Evolutionary conservation across 1,140 invertebrate species (phyloP).

Genomic region (Pseudomyrmex sp.): DNA sequence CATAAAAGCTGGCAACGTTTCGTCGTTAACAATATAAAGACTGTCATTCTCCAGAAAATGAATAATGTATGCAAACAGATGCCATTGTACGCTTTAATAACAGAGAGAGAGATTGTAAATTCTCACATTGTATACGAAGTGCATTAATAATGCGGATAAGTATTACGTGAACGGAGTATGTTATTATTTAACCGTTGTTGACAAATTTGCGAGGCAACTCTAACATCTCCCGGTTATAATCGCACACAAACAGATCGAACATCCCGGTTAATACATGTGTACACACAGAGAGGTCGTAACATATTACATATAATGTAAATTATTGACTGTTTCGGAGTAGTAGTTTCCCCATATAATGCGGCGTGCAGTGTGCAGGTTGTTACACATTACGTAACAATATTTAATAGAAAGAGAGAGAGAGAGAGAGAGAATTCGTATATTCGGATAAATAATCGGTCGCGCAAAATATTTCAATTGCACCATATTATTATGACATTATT

Average conservation of each 20-base stretch:
- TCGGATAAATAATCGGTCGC: too few relatives aligned
- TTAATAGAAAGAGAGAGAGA: not conserved
- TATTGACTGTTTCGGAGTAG: not conserved
- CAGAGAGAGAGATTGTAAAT: too few relatives aligned
- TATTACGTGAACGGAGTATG: slow-evolving; percentile 23
- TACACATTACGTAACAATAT: not conserved
- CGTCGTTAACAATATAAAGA: not conserved
- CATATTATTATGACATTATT: too few relatives aligned
- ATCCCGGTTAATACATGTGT: slow-evolving; percentile 2
- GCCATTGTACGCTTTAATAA: too few relatives aligned
- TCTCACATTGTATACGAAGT: not conserved
- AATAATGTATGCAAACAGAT: too few relatives aligned
- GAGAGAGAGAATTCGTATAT: too few relatives aligned
- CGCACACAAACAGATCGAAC: slow-evolving; percentile 40
- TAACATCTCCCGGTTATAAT: slow-evolving; percentile 8
- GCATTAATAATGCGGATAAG: slow-evolving; percentile 3
- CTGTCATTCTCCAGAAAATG: too few relatives aligned
- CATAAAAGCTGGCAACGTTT: not conserved
- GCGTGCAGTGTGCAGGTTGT: not conserved
- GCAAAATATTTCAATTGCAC: too few relatives aligned
- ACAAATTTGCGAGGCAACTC: slow-evolving; percentile 29
- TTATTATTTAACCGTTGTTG: slow-evolving; percentile 29
- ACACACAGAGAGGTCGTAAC: not conserved
- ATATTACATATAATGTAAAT: slow-evolving; percentile 6
- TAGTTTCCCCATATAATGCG: not conserved